These are phyloP conservation scores for Eurytoma californica DNA, from an alignment of 2,888 invertebrate species.

Conservation along the genomic window DNA sequence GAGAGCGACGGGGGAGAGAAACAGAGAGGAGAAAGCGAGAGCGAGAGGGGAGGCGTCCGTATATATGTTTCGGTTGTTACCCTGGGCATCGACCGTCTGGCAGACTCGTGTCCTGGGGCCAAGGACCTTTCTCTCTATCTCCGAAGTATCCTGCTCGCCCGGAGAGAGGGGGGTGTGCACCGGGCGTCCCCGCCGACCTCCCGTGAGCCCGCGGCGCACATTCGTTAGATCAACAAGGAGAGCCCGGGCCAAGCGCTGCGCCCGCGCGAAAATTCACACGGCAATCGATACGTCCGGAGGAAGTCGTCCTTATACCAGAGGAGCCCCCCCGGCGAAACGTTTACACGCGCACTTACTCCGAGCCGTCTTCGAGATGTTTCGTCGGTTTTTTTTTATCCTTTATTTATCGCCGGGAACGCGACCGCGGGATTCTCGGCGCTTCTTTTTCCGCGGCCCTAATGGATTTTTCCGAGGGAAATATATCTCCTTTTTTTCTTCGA, in stretches of 20 bases:
- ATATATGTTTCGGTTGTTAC: slow-evolving; percentile 66
- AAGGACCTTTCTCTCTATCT: slow-evolving; percentile 66
- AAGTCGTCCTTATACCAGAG: slow-evolving; percentile 28
- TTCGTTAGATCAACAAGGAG: slow-evolving; percentile 48
- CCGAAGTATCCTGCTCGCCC: slow-evolving; percentile 43
- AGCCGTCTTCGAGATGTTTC: background rate
- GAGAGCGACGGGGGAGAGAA: background rate
- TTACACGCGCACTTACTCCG: slow-evolving; percentile 18
- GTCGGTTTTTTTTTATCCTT: background rate
- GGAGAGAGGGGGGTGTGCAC: slow-evolving; percentile 12
- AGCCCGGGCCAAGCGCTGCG: background rate
- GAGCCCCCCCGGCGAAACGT: slow-evolving; percentile 11
- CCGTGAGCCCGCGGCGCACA: background rate
- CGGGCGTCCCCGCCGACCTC: background rate
- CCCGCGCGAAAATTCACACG: slow-evolving; percentile 52
- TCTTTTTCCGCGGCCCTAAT: slow-evolving; percentile 21
- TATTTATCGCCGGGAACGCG: background rate
- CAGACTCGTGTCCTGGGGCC: slow-evolving; percentile 66
- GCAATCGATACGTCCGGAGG: slow-evolving; percentile 51
- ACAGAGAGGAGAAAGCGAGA: slow-evolving; percentile 21
- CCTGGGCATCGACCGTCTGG: slow-evolving; percentile 72
- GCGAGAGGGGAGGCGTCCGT: slow-evolving; percentile 33
- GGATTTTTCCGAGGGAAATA: background rate
- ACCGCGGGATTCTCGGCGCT: background rate
- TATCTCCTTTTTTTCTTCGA: background rate